Evolutionary conservation across 2,888 invertebrate species (phyloP), one percentile per base, ranked within the genome.

Genomic region (Machimus rusticus): DNA sequence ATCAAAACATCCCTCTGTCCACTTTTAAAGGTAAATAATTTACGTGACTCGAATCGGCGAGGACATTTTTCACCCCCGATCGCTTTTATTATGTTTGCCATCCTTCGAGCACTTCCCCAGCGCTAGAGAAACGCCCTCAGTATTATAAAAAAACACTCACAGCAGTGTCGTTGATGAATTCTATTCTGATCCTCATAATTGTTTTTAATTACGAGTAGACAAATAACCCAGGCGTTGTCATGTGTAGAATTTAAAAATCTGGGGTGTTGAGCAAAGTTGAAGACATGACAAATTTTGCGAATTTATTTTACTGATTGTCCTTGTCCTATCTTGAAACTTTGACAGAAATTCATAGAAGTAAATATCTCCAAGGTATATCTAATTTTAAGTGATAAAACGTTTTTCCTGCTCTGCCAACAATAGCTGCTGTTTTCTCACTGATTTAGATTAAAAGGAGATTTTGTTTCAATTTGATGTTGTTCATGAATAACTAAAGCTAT

Each of bases 11-110:
- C 66, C 66, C 19, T 39, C 12, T 39, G 76, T 39, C 37, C 84
- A 84, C 74, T 84, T 84, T 84, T 66, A 84, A 84, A 84, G 84
- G 84, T 84, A 84, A 84, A 84, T 84, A 84, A 84, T 57, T 84
- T 84, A 84, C 84, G 84, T 84, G 84, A 84, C 84, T 57, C 19
- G 84, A 84, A 84, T 84, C 6, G 74, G 14, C 37, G 23, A 34
- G 14, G 37, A 19, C 14, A 74, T 84, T 66, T 84, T 84, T 74
- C 34, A 37, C 28, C 8, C n/a, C 28, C 43, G 57, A 66, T 66
- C 19, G 14, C 37, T 84, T 84, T 84, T 28, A 39, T 84, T 37
- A 39, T 57, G 66, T 84, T 84, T 66, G 74, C 51, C 55, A 12
- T 81, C 37, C 55, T 55, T 81, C 66, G 23, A 66, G 19, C 66